Conservation (phyloP, 2,113 vertebrate genomes). For the Delphinus delphis region DNA sequence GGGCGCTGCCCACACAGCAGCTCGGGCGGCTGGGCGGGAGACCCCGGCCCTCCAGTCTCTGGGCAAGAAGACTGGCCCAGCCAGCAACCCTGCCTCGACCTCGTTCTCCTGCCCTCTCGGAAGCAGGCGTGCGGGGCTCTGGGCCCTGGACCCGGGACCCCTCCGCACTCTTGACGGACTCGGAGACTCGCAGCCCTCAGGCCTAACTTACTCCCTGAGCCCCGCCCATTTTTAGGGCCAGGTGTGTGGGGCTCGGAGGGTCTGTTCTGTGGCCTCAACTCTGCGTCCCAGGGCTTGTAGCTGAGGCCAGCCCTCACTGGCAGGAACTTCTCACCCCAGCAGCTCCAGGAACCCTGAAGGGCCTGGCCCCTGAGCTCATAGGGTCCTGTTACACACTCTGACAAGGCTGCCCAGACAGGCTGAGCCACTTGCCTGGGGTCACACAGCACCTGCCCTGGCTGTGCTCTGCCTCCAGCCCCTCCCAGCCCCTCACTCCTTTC, state of each 20-base stretch:
- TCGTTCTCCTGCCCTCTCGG: neutral
- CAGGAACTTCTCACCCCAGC: neutral
- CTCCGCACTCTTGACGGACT: neutral
- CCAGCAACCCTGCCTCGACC: neutral
- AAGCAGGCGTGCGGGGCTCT: neutral
- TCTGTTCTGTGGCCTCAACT: neutral
- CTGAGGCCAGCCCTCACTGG: neutral
- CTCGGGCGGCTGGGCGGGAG: neutral
- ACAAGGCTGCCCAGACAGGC: neutral
- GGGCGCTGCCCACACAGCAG: neutral
- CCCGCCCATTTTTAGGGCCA: no score
- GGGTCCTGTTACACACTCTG: accelerated
- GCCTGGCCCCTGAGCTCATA: accelerated
- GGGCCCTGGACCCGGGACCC: neutral
- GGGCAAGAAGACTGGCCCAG: neutral
- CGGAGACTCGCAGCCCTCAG: accelerated
- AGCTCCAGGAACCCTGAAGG: neutral
- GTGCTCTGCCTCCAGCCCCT: neutral
- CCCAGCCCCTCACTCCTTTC: accelerated
- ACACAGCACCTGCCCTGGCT: neutral
- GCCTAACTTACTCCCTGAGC: neutral
- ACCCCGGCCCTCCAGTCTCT: neutral
- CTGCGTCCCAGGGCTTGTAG: neutral
- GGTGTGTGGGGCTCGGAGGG: neutral
- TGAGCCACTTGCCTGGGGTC: neutral